Evolutionary conservation across 2,888 invertebrate genomes (phyloP), one percentile per base, ranked within the genome.

Genomic region (Vandiemenella viatica): DNA sequence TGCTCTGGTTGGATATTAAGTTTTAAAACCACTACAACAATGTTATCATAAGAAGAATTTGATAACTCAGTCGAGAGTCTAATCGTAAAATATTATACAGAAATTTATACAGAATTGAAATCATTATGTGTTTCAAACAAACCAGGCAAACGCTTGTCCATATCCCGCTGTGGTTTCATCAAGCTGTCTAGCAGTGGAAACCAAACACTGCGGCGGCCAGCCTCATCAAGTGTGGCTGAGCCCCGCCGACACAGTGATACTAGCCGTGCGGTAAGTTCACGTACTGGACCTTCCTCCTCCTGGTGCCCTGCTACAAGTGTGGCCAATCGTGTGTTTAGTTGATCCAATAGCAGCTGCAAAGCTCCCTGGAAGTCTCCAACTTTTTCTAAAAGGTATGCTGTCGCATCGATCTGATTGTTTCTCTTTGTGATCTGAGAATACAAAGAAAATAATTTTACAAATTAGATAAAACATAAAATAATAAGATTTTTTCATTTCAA

Each of bases 361-460:
- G 86, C 84, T 58, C 75, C 77, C 57, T 75, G 71, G 62, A 80
- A 79, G 63, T 85, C 80, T 10, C 84, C 83, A 53, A 77, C 73
- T 62, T 80, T 77, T 63, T 88, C 88, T 53, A 86, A 68, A 46
- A 89, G 71, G 57, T 77, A 77, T 15, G 85, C 83, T 45, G 79
- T 77, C 1, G 82, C 80, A 53, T 77, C 75, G 47, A 76, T 72
- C 23, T 79, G 69, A 50, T 76, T 74, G 66, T 43, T 78, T 50
- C 19, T 44, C 48, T 40, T 57, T 55, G 46, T 50, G 20, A 50
- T 55, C 54, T 51, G 45, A 18, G 43, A 42, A 26, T 20, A 23
- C 8, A 21, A 43, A 13, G 43, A 26, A 46, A 38, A 13, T 37
- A 44, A 22, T n/a, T n/a, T n/a, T n/a, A n/a, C n/a, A n/a, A n/a